Conservation (phyloP, 2,113 vertebrate genomes). For the Hippopotamus amphibius region DNA sequence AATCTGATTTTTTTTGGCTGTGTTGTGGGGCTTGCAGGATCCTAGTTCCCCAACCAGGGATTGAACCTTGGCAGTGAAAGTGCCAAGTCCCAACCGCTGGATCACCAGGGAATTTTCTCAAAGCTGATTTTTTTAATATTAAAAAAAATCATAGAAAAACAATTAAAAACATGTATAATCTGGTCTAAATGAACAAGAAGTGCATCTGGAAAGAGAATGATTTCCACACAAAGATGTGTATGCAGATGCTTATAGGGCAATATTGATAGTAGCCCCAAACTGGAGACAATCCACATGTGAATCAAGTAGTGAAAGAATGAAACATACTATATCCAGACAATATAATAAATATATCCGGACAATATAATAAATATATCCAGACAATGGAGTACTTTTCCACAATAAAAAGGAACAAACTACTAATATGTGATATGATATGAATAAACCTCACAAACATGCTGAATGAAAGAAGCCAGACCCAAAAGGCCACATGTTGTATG, state of each 20-base stretch:
- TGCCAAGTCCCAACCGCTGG: too few species aligned
- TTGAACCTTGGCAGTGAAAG: too few species aligned
- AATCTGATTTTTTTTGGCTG: not conserved
- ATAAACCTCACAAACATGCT: not conserved
- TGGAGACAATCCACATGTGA: not conserved
- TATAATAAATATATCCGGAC: too few species aligned
- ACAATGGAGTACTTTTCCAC: not conserved
- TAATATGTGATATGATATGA: not conserved
- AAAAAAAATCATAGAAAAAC: not conserved
- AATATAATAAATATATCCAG: fast-evolving
- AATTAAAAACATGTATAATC: not conserved
- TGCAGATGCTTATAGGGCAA: not conserved
- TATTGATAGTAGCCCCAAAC: not conserved
- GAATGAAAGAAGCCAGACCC: not conserved
- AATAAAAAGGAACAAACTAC: not conserved
- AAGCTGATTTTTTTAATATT: not conserved
- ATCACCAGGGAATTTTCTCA: too few species aligned
- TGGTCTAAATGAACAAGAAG: not conserved
- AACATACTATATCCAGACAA: too few species aligned
- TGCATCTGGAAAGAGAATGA: not conserved
- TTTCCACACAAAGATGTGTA: not conserved
- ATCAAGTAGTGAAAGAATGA: too few species aligned
- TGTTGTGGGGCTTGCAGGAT: too few species aligned
- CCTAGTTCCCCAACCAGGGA: too few species aligned
- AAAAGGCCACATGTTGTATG: not conserved